Evolutionary conservation across 2,888 invertebrate genomes (phyloP).

Genomic region (Mimachlamys varia): DNA sequence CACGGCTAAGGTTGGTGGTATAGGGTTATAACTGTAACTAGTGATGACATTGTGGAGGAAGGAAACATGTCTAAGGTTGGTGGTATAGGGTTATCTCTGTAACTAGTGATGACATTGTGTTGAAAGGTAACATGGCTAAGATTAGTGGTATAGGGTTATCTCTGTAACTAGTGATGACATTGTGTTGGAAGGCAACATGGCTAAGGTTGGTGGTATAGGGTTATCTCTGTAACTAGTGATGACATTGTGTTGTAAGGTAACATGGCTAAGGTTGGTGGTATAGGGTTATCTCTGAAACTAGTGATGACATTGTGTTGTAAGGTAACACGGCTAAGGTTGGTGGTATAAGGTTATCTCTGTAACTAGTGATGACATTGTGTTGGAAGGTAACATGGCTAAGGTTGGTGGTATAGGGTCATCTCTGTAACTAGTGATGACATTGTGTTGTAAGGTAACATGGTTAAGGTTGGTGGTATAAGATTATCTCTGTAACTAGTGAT

Average conservation of each 20-base stretch:
- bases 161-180: constrained; percentile 57
- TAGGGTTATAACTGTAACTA: background rate
- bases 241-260: constrained; percentile 75
- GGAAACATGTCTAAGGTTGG: constrained; percentile 77
- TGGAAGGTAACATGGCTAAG: constrained; percentile 74
- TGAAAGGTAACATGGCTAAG: constrained; percentile 74
- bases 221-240: constrained; percentile 40
- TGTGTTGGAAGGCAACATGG: constrained; percentile 73
- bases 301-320: constrained; percentile 70
- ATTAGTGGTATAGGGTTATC: constrained; percentile 58
- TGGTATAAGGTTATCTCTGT: background rate
- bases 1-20: constrained; percentile 72
- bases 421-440: constrained; percentile 57
- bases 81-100: background rate
- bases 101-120: constrained; percentile 68
- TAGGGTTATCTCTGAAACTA: background rate
- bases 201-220: constrained; percentile 72
- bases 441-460: constrained; percentile 73
- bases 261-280: constrained; percentile 72
- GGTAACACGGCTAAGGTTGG: constrained; percentile 77
- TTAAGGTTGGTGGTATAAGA: constrained; percentile 71
- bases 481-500: constrained; percentile 40
- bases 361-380: constrained; percentile 68
- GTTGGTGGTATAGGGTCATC: constrained; percentile 59
- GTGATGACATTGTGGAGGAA: constrained; percentile 70